Evolutionary conservation across 2,888 invertebrate species (phyloP), one percentile per base, ranked within the genome.

Genomic region (Yponomeuta plumbellus): DNA sequence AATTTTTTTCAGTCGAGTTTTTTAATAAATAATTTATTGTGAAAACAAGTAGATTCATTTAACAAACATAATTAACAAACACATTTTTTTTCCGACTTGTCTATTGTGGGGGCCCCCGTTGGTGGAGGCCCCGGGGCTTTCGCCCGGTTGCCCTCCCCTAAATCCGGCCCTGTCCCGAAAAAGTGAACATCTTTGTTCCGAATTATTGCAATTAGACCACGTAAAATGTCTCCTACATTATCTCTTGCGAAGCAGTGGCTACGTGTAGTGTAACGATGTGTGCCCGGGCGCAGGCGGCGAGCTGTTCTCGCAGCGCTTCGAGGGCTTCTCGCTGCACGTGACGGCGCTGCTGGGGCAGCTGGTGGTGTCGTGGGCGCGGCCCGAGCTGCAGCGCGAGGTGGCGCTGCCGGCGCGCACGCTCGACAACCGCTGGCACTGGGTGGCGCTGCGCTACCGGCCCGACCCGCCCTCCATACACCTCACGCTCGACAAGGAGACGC

Each of bases 361-460:
- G 75, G 92, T 92, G 77, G 91, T 93, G 70, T 92, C 93, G 61
- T 89, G 94, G 83, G 90, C 92, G 75, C 85, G 92, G 69, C 92
- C 92, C 62, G 90, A 88, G 73, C 88, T 90, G 79, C 75, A 78
- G 71, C 85, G 92, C 69, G 95, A 95, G 80, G 94, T 94, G 63
- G 93, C 92, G 69, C 88, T 96, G 68, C 91, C 91, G 66, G 94
- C 93, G 68, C 93, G 94, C 77, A 93, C 96, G 71, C 91, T 96
- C 68, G 95, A 97, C 89, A 97, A 97, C 86, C 93, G 91, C 76
- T 97, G 97, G 97, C 96, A 97, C 85, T 94, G 93, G 77, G 93
- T 95, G 66, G 94, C 93, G 78, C 84, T 96, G 64, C 88, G 93
- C 65, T 94, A 94, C 82, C 77, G 83, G 70, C 85, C 86, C 70